Base-by-base conservation (phyloP, 2,888 invertebrate species). In the Colostygia pectinataria region DNA sequence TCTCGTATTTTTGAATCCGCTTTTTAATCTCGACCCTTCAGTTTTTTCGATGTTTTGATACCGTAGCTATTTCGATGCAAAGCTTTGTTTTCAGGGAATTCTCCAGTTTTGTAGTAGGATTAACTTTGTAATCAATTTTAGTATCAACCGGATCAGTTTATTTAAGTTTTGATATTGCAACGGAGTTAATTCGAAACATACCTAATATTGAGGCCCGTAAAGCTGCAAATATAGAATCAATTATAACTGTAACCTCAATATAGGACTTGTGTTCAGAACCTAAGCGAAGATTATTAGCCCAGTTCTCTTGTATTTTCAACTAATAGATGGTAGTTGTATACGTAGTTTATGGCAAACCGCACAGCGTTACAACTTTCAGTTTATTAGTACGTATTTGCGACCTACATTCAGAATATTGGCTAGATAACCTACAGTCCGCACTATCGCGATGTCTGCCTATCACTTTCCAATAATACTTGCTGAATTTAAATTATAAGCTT, bases 1-100 rank as follows among this genome's bases (percentile, higher is more conserved):
- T 68, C 61, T 55, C 65, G 65, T 70, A 73, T 76, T 74, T 73
- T 75, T 71, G 66, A 54, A 67, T 61, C 59, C 47, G 56, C 53
- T 61, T 65, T 60, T 64, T 70, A 66, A 65, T 68, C 60, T 64
- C 55, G 40, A 36, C 43, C 51, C 37, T 50, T 53, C 49, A 47
- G 38, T 41, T 56, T 58, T 56, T 54, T 42, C 39, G 37, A 46
- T 50, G 48, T 55, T 54, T 50, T 57, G 46, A 50, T 55, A 49
- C 31, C 39, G 39, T 50, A 37, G 36, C 41, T 48, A 24, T 36
- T 36, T 44, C 24, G 8, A 44, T 39, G 29, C 15, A 29, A 32
- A 34, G 31, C 36, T 37, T 14, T 15, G 37, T 45, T 45, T 50
- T 23, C 45, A 24, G 40, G 23, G 32, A 45, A 51, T 40, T 24